phyloP scores from a whole-genome alignment of 2,797 vertebrate species.

The Centroberyx gerrardi region DNA sequence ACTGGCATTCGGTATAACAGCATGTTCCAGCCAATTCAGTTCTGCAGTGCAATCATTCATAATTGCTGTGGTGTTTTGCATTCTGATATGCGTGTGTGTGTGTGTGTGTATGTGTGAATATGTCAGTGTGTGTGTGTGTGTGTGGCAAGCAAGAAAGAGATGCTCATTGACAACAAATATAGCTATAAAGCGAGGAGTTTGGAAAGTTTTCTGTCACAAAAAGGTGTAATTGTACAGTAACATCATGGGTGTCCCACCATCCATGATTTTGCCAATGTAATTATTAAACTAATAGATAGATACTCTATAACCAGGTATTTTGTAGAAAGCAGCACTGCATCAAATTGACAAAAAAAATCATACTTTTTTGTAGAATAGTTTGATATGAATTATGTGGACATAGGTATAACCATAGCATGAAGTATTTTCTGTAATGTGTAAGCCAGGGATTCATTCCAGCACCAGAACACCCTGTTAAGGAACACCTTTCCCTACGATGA shows the following conservation, averaged over 20 bases:
- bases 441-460: no score
- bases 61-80: slow-evolving; percentile 19
- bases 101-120: not conserved
- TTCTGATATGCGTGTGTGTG: not conserved
- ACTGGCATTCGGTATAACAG: slow-evolving; percentile 34
- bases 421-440: no score
- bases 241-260: no score
- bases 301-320: no score
- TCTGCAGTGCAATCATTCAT: slow-evolving; percentile 18
- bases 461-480: no score
- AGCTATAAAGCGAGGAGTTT: not conserved
- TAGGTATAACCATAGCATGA: no score
- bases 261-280: no score
- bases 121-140: not conserved
- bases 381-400: no score
- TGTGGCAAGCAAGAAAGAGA: not conserved
- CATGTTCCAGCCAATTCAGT: slow-evolving; percentile 15
- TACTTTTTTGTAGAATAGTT: no score
- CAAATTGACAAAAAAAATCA: no score
- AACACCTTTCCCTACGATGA: not conserved
- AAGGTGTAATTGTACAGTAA: not conserved
- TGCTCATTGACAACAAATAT: slow-evolving; percentile 1
- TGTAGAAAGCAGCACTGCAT: no score
- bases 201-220: not conserved
- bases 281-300: no score